Base-by-base conservation (phyloP, 2,113 vertebrate genomes). In the Corythaeola cristata region DNA sequence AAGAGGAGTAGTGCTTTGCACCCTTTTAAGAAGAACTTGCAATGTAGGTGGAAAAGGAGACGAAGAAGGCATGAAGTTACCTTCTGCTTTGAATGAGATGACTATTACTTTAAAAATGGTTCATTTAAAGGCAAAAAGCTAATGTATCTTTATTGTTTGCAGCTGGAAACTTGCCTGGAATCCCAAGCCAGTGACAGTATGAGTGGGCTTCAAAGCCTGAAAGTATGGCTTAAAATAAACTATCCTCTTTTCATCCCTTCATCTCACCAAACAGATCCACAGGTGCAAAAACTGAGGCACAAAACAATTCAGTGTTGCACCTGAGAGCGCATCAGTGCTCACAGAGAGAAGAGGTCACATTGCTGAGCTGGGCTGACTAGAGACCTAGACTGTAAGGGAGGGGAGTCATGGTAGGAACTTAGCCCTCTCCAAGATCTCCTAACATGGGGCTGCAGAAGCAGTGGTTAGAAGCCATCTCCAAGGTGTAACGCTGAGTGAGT, bases 141-240 rank as follows among this genome's bases (percentile, higher is more conserved):
- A 77, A 33, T 64, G 5, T 53, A 56, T 23, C 35, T 90, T 83
- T 85, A 68, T 66, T 92, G 76, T 91, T 85, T 78, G 52, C 20
- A 87, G 47, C 68, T 95, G 68, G 84, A 85, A 92, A 50, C 27
- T 66, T 88, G 59, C 73, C 75, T 77, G 67, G 95, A 94, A 93
- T 59, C 49, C 15, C 68, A 73, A 92, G 9, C 71, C 33, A 71
- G 35, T 77, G 80, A 78, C 78, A 93, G 77, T 88, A 96, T 53
- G 63, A 83, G 76, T 44, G 12, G 80, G 45, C 41, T 93, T 91
- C 78, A 80, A 91, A 91, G 53, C 55, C 78, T 91, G 77, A 41
- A 92, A 92, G 16, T 58, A 33, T 35, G 26, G 39, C 66, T 91
- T 93, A 68, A 92, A 96, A 96, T 81, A 93, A 93, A 78, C 58